Conservation (phyloP, 2,113 vertebrate species). For the Myanophis thanlyinensis region DNA sequence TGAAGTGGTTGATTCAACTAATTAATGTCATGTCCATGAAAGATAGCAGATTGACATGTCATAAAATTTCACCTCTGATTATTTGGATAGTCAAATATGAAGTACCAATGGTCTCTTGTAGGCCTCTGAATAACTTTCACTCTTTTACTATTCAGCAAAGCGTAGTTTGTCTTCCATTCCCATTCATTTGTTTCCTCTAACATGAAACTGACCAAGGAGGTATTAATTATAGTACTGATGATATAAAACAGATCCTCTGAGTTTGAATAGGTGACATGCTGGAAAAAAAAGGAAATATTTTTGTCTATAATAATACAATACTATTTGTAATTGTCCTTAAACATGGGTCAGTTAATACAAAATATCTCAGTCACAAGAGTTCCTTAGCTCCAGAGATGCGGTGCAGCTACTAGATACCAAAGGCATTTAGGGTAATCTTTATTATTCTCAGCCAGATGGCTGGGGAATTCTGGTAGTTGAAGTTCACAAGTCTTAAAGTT, state of each 20-base stretch:
- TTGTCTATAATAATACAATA: background rate
- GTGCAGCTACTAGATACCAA: background rate
- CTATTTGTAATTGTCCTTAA: background rate
- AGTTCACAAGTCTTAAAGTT: background rate
- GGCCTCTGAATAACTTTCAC: background rate
- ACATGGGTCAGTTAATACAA: background rate
- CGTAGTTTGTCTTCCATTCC: background rate
- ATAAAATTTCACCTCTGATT: constrained; percentile 5
- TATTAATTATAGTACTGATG: constrained; percentile 1
- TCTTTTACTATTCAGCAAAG: background rate
- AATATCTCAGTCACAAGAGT: background rate
- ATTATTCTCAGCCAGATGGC: background rate
- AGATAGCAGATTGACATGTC: background rate
- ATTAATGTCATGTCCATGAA: background rate
- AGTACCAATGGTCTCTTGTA: background rate
- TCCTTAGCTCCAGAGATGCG: background rate
- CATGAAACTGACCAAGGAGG: background rate
- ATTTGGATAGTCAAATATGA: background rate
- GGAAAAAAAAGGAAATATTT: background rate
- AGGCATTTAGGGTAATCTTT: background rate
- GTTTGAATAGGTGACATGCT: constrained; percentile 9
- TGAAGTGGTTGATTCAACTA: background rate
- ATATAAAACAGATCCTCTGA: background rate
- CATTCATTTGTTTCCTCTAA: constrained; percentile 15
- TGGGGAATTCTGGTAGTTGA: too few relatives aligned